phyloP scores from a whole-genome alignment of 2,888 invertebrate genomes.

The Leptura quadrifasciata region DNA sequence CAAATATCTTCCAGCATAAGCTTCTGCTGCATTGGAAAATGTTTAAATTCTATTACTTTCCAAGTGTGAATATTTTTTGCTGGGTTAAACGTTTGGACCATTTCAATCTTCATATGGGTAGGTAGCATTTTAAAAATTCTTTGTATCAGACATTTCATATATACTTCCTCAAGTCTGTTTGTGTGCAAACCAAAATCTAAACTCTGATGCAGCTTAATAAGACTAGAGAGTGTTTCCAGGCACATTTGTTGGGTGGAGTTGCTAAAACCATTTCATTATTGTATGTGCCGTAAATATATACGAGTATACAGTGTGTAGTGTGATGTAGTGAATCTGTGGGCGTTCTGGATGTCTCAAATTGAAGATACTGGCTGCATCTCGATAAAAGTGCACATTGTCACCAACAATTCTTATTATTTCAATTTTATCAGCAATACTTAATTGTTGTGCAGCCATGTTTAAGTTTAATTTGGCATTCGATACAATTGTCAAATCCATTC shows the following conservation, averaged over 20 bases:
- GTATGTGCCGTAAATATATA: neutral
- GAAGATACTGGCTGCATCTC: too few relatives aligned
- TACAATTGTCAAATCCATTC: too few relatives aligned
- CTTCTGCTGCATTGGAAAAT: slow-evolving; percentile 39
- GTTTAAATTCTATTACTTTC: slow-evolving; percentile 44
- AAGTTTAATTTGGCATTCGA: too few relatives aligned
- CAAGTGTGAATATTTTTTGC: slow-evolving; percentile 35
- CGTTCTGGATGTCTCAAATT: too few relatives aligned
- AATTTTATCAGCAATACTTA: too few relatives aligned
- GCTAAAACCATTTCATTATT: slow-evolving; percentile 48
- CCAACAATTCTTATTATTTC: too few relatives aligned
- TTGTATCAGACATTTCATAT: slow-evolving; percentile 57
- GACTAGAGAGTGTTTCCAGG: slow-evolving; percentile 44
- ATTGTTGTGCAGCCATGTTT: too few relatives aligned
- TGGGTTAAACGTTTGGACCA: neutral
- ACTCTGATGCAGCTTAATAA: slow-evolving; percentile 51
- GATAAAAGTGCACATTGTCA: too few relatives aligned
- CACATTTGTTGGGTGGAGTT: slow-evolving; percentile 46
- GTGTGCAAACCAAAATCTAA: slow-evolving; percentile 57
- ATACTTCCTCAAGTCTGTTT: slow-evolving; percentile 56
- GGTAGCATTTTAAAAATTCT: slow-evolving; percentile 56
- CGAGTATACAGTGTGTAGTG: too few relatives aligned
- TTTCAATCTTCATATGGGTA: slow-evolving; percentile 32
- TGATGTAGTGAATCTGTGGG: too few relatives aligned
- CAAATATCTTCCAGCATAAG: slow-evolving; percentile 37